Conservation (phyloP, 2,797 vertebrate genomes). For the Odontamblyopus lacepedii region DNA sequence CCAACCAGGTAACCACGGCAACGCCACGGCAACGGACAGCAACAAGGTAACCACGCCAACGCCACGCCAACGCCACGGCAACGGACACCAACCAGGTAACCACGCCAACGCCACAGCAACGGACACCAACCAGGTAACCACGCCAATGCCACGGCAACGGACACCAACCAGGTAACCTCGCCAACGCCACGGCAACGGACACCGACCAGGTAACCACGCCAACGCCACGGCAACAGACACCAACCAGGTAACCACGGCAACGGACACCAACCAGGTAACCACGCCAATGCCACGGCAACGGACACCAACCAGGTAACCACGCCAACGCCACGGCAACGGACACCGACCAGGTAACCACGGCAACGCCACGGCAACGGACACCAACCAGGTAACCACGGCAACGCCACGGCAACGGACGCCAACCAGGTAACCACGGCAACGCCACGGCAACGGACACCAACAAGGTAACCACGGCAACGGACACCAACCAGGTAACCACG, state of each 20-base stretch:
- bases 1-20: too few species aligned
- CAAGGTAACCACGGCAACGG: conserved; percentile 45
- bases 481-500: not conserved
- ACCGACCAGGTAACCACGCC: too few species aligned
- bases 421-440: conserved; percentile 8
- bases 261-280: not conserved
- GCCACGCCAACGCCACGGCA: not conserved
- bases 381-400: too few species aligned
- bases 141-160: not conserved
- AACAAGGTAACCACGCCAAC: not conserved
- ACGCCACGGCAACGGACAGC: too few species aligned
- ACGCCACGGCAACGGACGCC: too few species aligned
- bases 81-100: not conserved
- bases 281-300: not conserved
- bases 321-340: not conserved
- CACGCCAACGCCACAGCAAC: not conserved
- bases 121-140: not conserved
- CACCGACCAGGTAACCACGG: conserved; percentile 42
- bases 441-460: not conserved
- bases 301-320: not conserved
- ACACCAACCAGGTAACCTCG: not conserved
- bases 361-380: conserved; percentile 41
- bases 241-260: not conserved
- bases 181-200: not conserved
- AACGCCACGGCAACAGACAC: not conserved